phyloP scores from a whole-genome alignment of 2,888 invertebrate genomes.

The Melanophora roralis region DNA sequence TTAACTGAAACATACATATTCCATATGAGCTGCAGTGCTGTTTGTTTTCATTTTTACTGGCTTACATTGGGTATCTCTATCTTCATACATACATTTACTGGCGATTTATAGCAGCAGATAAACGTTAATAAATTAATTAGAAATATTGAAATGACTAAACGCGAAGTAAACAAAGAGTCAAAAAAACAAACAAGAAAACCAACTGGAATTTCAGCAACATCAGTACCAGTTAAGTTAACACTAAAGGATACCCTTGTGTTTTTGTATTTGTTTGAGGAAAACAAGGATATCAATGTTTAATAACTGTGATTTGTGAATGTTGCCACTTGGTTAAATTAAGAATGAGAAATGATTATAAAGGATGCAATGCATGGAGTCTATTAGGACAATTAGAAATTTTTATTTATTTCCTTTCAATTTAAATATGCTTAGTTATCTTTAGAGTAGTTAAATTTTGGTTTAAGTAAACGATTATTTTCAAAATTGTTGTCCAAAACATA shows the following conservation, averaged over 20 bases:
- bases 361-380: constrained; percentile 13
- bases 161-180: constrained; percentile 55
- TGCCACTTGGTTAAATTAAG: constrained; percentile 34
- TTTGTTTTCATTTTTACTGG: constrained; percentile 40
- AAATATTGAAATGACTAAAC: constrained; percentile 75
- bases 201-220: constrained; percentile 15
- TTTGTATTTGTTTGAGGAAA: constrained; percentile 5
- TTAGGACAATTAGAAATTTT: not conserved
- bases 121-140: constrained; percentile 77
- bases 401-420: constrained; percentile 29
- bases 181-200: constrained; percentile 13
- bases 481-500: not conserved
- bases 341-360: constrained; percentile 25
- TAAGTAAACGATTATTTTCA: not conserved
- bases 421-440: constrained; percentile 13
- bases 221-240: not conserved
- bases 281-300: constrained; percentile 64
- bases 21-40: constrained; percentile 24
- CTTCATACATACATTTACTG: constrained; percentile 44
- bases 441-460: not conserved
- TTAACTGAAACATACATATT: not conserved
- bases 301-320: constrained; percentile 67
- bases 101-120: constrained; percentile 75
- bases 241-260: constrained; percentile 1
- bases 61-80: constrained; percentile 37